phyloP scores from a whole-genome alignment of 1,140 invertebrate genomes.

The Drosophila lini region DNA sequence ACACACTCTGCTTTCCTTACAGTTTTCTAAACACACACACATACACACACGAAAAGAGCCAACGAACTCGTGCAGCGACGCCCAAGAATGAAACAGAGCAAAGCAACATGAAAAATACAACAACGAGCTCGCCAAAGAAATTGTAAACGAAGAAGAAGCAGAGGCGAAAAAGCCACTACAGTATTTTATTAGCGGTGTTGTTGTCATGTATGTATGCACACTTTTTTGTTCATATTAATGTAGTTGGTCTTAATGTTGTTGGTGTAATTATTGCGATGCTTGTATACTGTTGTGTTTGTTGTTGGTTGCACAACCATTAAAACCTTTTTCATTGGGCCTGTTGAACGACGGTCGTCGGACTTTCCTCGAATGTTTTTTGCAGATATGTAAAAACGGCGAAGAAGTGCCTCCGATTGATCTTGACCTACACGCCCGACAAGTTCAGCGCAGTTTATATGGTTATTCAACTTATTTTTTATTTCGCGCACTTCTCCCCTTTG shows the following conservation, averaged over 20 bases:
- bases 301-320: conserved; percentile 24
- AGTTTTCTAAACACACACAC: conserved; percentile 75
- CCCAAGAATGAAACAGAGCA: conserved; percentile 78
- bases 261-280: conserved; percentile 46
- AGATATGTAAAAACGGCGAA: conserved; percentile 14
- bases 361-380: conserved; percentile 36
- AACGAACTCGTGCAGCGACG: conserved; percentile 79
- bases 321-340: conserved; percentile 17
- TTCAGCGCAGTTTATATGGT: conserved; percentile 63
- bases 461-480: conserved; percentile 66
- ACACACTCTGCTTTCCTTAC: conserved; percentile 77
- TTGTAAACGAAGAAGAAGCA: conserved; percentile 50
- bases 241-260: conserved; percentile 36
- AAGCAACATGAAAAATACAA: conserved; percentile 78
- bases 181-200: conserved; percentile 73
- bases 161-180: conserved; percentile 33
- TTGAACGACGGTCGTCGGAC: conserved; percentile 53
- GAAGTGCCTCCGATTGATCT: conserved; percentile 57
- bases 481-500: conserved; percentile 41
- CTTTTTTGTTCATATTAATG: conserved; percentile 36
- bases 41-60: conserved; percentile 48
- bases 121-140: conserved; percentile 62
- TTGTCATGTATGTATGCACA: conserved; percentile 75
- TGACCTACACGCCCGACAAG: conserved; percentile 70
- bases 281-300: conserved; percentile 50